Evolutionary conservation across 2,797 vertebrate species (phyloP).

Genomic region (Trichosurus vulpecula): DNA sequence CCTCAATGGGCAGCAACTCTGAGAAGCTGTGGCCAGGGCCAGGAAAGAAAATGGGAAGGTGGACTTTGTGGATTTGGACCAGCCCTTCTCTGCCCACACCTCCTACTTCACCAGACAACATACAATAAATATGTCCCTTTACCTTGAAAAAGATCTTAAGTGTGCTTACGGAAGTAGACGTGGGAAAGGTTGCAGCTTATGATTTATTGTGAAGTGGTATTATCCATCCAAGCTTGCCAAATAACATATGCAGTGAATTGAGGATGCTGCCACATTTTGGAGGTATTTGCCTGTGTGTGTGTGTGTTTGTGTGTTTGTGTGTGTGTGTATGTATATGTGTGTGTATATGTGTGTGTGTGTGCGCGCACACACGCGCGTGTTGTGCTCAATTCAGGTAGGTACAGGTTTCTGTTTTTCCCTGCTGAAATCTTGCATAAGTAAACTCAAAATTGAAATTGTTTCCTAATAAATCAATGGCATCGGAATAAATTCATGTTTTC

Average conservation of each 20-base stretch:
- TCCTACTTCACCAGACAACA: neutral
- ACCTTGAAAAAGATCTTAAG: neutral
- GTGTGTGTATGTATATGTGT: neutral
- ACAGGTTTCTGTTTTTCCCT: neutral
- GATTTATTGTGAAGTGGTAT: neutral
- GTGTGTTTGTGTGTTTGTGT: no score
- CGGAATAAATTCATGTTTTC: neutral
- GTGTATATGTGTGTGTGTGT: neutral
- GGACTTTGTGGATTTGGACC: neutral
- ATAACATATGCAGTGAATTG: neutral
- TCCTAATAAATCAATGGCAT: neutral
- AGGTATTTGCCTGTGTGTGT: neutral
- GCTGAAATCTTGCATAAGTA: neutral
- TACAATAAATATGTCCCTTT: neutral
- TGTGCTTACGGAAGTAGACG: neutral
- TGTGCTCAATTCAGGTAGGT: neutral
- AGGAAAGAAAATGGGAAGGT: neutral
- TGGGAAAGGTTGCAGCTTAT: neutral
- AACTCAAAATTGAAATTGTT: neutral
- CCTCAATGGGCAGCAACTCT: neutral
- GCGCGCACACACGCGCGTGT: no score
- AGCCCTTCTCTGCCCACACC: neutral
- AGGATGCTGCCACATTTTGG: neutral
- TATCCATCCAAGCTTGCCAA: neutral
- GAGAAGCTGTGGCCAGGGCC: neutral